Percentiles rank a stretch among this genome's conserved stretches.
These are phyloP conservation scores for Drosophila gaucha DNA, from an alignment of 2,888 invertebrate genomes.

Conservation along the genomic window DNA sequence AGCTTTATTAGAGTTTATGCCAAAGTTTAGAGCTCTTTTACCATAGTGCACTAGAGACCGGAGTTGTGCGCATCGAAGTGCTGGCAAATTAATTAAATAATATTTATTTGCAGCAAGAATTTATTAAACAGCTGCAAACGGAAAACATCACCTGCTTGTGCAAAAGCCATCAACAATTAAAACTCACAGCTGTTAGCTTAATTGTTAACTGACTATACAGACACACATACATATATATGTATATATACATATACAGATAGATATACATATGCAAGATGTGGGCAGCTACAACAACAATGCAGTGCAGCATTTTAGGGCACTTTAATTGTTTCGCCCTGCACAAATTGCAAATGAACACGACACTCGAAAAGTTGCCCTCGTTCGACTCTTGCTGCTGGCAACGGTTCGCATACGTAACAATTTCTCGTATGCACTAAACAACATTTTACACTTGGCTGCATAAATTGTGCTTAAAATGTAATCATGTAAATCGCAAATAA, in stretches of 20 bases:
- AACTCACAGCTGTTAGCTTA: slow-evolving; percentile 70
- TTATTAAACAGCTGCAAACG: slow-evolving; percentile 46
- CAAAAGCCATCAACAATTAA: slow-evolving; percentile 45
- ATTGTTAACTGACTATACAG: slow-evolving; percentile 73
- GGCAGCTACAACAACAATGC: slow-evolving; percentile 16
- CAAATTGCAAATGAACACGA: slow-evolving; percentile 80
- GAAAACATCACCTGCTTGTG: slow-evolving; percentile 14
- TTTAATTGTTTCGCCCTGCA: slow-evolving; percentile 72
- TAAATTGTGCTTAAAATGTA: slow-evolving; percentile 73
- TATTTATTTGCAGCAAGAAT: slow-evolving; percentile 67
- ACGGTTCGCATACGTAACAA: slow-evolving; percentile 69
- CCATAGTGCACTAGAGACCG: slow-evolving; percentile 8
- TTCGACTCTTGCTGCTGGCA: slow-evolving; percentile 13
- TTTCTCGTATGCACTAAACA: slow-evolving; percentile 47
- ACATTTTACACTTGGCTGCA: slow-evolving; percentile 65
- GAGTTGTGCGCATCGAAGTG: neutral
- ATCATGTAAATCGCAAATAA: slow-evolving; percentile 74
- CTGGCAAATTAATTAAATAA: slow-evolving; percentile 70
- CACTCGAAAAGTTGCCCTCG: slow-evolving; percentile 64
- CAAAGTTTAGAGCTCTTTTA: too few species aligned
- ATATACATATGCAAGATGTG: neutral
- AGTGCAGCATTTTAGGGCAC: slow-evolving; percentile 58
- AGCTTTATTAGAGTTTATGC: too few species aligned
- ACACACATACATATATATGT: neutral
- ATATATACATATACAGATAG: neutral